These are phyloP conservation scores for Trichogramma evanescens DNA, from an alignment of 2,888 invertebrate species.

Conservation along the genomic window DNA sequence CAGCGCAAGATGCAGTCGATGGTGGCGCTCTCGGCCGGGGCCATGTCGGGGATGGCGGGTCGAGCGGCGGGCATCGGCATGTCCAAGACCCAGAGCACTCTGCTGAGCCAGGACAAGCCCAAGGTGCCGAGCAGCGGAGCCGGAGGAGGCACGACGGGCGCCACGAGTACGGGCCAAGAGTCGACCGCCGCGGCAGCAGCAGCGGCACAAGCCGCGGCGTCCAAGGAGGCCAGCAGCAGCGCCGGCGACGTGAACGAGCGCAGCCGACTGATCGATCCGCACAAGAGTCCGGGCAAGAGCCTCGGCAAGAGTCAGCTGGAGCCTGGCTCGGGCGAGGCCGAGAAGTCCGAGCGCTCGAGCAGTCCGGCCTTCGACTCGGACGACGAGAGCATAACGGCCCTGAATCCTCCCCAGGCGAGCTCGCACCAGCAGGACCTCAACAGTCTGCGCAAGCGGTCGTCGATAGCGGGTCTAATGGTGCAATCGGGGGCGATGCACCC, in stretches of 20 bases:
- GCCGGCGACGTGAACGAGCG: not conserved
- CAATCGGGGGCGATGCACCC: conserved; percentile 57
- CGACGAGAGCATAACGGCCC: conserved; percentile 69
- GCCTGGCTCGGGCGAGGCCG: conserved; percentile 51
- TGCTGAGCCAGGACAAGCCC: conserved; percentile 66
- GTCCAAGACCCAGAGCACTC: conserved; percentile 63
- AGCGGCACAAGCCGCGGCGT: conserved; percentile 18
- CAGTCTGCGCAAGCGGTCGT: conserved; percentile 57
- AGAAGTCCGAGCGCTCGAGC: conserved; percentile 78
- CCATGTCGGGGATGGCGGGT: conserved; percentile 86
- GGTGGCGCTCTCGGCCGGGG: conserved; percentile 84
- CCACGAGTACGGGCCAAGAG: conserved; percentile 6
- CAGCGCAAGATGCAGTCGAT: conserved; percentile 92
- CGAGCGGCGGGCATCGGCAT: conserved; percentile 79
- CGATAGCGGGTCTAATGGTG: conserved; percentile 62
- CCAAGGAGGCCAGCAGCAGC: conserved; percentile 20
- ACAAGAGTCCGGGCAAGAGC: not conserved
- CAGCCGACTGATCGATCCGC: not conserved
- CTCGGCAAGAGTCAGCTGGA: conserved; percentile 4
- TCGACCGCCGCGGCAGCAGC: conserved; percentile 6
- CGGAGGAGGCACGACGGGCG: conserved; percentile 41
- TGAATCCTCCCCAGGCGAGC: conserved; percentile 11
- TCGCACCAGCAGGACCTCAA: conserved; percentile 25
- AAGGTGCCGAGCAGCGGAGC: conserved; percentile 47
- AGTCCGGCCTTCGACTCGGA: conserved; percentile 93